Conservation (phyloP, 2,113 vertebrate genomes). For the Eidolon helvum region DNA sequence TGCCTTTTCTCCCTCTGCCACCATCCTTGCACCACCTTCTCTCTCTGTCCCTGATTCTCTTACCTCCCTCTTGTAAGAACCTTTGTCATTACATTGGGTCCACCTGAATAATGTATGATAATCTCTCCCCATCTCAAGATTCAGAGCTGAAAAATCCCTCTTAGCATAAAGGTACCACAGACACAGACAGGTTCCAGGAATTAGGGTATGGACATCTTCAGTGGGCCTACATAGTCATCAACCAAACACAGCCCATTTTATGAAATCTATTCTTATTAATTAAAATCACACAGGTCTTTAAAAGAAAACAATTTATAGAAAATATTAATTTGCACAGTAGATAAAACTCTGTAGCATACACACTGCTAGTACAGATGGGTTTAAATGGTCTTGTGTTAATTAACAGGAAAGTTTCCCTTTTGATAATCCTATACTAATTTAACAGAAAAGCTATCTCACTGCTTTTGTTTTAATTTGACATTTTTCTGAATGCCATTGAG, state of each 20-base stretch:
- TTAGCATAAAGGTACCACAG: fast-evolving
- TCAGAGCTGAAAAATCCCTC: not conserved
- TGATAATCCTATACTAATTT: not conserved
- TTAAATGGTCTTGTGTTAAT: not conserved
- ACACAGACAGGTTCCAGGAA: no score
- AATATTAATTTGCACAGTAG: not conserved
- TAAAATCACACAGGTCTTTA: not conserved
- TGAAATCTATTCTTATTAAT: not conserved
- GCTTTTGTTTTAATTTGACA: not conserved
- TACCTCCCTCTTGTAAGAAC: not conserved
- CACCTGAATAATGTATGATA: not conserved
- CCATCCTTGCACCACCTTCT: not conserved
- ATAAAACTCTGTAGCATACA: not conserved
- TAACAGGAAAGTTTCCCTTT: not conserved
- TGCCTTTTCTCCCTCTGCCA: not conserved
- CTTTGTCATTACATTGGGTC: no score
- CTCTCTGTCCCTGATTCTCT: not conserved
- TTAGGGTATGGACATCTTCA: not conserved
- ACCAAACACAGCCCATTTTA: not conserved
- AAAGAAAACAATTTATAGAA: not conserved
- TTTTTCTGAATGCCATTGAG: not conserved
- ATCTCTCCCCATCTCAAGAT: not conserved
- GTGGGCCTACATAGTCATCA: not conserved
- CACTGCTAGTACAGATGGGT: not conserved
- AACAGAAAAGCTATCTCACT: not conserved